Base-by-base conservation (phyloP, 2,888 invertebrate species). In the Brachynemurus nebulosus region DNA sequence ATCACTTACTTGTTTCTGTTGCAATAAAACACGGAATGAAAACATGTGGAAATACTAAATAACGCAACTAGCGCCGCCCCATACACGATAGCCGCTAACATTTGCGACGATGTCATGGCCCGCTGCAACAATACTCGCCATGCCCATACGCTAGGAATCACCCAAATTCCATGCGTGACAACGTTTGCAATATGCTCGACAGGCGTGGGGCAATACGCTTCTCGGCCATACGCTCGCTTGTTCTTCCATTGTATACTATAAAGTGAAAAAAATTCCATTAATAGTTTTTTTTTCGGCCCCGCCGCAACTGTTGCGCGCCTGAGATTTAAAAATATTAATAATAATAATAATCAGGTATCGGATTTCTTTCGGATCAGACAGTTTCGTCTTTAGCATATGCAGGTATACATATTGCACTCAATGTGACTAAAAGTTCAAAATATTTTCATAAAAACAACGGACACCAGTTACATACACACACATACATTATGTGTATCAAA, bases 181-280 rank as follows among this genome's bases (percentile, higher is more conserved):
- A 93, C 83, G 67, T 93, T 93, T 38, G 93, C 92, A 48, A 90
- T 67, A 60, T 93, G 91, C 63, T 93, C 93, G 52, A 89, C 72
- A 67, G 83, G 66, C 18, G 93, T 91, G 36, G 93, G 92, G 53
- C 77, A 74, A 64, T 93, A 93, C 2, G 91, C 88, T 63, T 77
- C 76, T 58, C 80, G 78, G 23, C 78, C 71, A 46, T 71, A 69
- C 40, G 86, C 84, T 58, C 73, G 74, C 54, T 74, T 71, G 67
- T 88, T 88, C 76, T 80, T 86, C 86, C 86, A 86, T 66, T 79
- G 55, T 51, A 65, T 52, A 48, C 66, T 66, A 45, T 39, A 59
- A 55, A 30, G n/a, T n/a, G n/a, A n/a, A n/a, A n/a, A n/a, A n/a
- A 42, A 40, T 11, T n/a, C n/a, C n/a, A n/a, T n/a, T n/a, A n/a